Conservation (phyloP, 2,888 invertebrate genomes). For the Ophion ventricosus region DNA sequence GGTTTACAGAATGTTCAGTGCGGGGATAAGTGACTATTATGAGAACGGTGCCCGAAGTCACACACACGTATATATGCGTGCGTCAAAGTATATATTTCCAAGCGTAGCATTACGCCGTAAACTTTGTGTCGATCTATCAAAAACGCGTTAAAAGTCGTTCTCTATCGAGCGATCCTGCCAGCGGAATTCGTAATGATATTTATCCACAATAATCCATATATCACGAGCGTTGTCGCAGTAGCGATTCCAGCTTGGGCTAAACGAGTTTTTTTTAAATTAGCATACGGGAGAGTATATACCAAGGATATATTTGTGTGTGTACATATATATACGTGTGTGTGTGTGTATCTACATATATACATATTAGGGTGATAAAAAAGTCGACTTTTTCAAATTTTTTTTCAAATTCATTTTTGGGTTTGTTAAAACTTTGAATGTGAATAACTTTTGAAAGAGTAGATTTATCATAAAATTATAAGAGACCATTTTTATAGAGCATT, state of each 20-base stretch:
- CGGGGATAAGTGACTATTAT: too few relatives aligned
- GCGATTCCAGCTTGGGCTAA: constrained; percentile 2
- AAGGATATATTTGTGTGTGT: neutral
- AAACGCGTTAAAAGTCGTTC: constrained; percentile 52
- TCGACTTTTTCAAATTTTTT: too few relatives aligned
- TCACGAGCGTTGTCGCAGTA: constrained; percentile 16
- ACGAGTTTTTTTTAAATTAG: constrained; percentile 57
- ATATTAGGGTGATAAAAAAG: too few relatives aligned
- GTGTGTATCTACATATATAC: neutral
- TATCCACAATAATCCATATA: constrained; percentile 44
- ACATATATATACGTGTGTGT: constrained; percentile 1
- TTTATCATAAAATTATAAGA: too few relatives aligned
- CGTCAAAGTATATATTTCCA: too few relatives aligned
- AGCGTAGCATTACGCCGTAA: constrained; percentile 10
- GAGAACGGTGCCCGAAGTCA: too few relatives aligned
- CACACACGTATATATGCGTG: too few relatives aligned
- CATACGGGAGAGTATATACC: constrained; percentile 33
- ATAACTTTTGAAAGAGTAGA: too few relatives aligned
- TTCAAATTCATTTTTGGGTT: too few relatives aligned
- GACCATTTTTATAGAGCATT: too few relatives aligned
- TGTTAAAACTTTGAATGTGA: too few relatives aligned
- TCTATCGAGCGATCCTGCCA: constrained; percentile 13
- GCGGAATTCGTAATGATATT: constrained; percentile 47
- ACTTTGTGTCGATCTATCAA: constrained; percentile 57
- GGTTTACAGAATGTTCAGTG: too few relatives aligned